phyloP scores from a whole-genome alignment of 2,113 vertebrate species.

The Neogale vison region DNA sequence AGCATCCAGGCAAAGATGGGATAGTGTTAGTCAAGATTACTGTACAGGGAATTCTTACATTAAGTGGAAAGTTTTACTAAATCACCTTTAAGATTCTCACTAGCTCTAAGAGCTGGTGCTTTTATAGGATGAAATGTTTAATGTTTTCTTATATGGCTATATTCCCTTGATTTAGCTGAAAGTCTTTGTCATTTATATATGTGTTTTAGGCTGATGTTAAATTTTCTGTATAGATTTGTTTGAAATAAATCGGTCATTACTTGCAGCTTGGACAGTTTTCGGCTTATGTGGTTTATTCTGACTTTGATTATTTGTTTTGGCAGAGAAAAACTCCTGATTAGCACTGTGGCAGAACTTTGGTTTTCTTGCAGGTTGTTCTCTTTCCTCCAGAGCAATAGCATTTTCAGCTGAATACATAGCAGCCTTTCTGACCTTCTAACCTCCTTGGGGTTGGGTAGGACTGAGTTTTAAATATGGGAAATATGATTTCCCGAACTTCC shows the following conservation, averaged over 20 bases:
- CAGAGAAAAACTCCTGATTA: background rate
- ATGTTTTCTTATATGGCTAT: constrained; percentile 27
- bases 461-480: background rate
- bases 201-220: constrained; percentile 27
- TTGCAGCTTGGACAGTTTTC: background rate
- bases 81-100: constrained; percentile 39
- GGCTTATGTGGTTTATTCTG: background rate
- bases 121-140: constrained; percentile 46
- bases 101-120: constrained; percentile 12
- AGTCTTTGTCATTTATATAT: constrained; percentile 43
- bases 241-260: constrained; percentile 35
- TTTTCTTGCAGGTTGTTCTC: background rate
- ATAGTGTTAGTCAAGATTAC: background rate
- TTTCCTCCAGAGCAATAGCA: background rate
- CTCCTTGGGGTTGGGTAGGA: background rate
- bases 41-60: background rate
- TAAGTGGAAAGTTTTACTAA: constrained; percentile 11
- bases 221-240: constrained; percentile 58
- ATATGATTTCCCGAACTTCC: background rate
- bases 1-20: background rate
- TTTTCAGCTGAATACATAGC: background rate
- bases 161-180: constrained; percentile 47
- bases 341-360: background rate
- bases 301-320: constrained; percentile 3
- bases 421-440: background rate